These are phyloP conservation scores for Dimorphilus gyrociliatus DNA, from an alignment of 2,888 invertebrate species.

Conservation along the genomic window DNA sequence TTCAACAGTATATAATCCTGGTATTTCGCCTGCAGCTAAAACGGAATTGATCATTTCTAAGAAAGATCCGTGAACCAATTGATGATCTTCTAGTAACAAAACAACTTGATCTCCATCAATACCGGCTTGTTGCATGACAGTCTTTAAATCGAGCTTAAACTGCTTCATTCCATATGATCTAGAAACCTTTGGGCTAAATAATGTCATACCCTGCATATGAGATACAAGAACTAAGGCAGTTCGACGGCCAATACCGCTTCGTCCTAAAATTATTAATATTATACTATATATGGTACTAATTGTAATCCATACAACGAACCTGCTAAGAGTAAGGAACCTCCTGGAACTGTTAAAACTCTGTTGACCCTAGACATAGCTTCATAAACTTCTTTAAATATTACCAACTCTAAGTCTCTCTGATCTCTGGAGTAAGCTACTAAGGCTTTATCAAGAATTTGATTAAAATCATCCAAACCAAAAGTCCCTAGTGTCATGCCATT, in stretches of 20 bases:
- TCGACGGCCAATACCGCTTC: constrained; percentile 62
- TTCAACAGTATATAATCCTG: constrained; percentile 53
- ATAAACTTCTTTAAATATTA: constrained; percentile 52
- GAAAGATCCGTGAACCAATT: constrained; percentile 51
- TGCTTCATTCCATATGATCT: constrained; percentile 46
- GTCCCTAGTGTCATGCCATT: constrained; percentile 38
- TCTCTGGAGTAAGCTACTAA: constrained; percentile 31
- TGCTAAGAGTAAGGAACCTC: constrained; percentile 52
- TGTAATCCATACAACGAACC: too few relatives aligned
- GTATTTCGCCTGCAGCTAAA: constrained; percentile 61
- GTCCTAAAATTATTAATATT: too few relatives aligned
- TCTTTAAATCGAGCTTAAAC: constrained; percentile 61
- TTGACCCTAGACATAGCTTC: constrained; percentile 49
- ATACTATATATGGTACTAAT: too few relatives aligned
- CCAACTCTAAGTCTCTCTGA: constrained; percentile 47
- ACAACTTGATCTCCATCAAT: constrained; percentile 60
- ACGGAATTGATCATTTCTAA: constrained; percentile 60
- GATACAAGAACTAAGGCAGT: constrained; percentile 58
- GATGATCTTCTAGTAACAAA: constrained; percentile 64
- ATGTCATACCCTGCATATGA: constrained; percentile 51
- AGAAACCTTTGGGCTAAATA: constrained; percentile 44
- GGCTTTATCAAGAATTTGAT: constrained; percentile 37
- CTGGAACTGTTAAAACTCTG: constrained; percentile 46
- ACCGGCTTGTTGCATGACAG: constrained; percentile 58
- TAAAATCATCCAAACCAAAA: constrained; percentile 42